Conservation (phyloP, 2,113 vertebrate species). For the Rhinogobius similis region DNA sequence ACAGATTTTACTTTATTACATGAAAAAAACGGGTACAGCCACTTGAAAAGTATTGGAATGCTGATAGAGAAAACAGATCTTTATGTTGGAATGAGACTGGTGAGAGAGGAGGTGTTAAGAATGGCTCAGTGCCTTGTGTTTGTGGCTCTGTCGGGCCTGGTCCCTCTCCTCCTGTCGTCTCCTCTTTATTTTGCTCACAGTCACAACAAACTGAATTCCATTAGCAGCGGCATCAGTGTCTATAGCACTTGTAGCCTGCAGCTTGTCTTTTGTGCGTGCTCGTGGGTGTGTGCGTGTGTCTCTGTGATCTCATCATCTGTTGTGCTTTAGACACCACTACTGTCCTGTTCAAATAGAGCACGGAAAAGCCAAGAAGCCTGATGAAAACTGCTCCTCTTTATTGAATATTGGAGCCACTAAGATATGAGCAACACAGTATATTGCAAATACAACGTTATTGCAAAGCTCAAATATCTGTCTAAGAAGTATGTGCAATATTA, state of each 20-base stretch:
- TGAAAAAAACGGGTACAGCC: too few species aligned
- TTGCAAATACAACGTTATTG: neutral
- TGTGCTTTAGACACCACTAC: conserved; percentile 23
- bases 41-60: too few species aligned
- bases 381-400: conserved; percentile 5
- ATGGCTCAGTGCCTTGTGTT: conserved; percentile 38
- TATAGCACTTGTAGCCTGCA: conserved; percentile 53
- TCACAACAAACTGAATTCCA: conserved; percentile 54
- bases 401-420: neutral
- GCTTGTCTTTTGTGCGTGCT: conserved; percentile 10
- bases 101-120: conserved; percentile 46
- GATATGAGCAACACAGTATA: neutral
- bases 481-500: neutral
- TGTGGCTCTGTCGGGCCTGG: conserved; percentile 36
- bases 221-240: conserved; percentile 50
- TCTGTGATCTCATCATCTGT: conserved; percentile 44
- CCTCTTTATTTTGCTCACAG: conserved; percentile 50
- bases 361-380: neutral
- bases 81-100: conserved; percentile 49
- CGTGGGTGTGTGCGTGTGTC: conserved; percentile 17
- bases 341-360: conserved; percentile 18
- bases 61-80: neutral
- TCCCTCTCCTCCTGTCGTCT: conserved; percentile 19
- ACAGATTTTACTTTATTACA: too few species aligned
- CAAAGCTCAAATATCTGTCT: neutral